Base-by-base conservation (phyloP, 2,888 invertebrate genomes). In the Biston betularia region DNA sequence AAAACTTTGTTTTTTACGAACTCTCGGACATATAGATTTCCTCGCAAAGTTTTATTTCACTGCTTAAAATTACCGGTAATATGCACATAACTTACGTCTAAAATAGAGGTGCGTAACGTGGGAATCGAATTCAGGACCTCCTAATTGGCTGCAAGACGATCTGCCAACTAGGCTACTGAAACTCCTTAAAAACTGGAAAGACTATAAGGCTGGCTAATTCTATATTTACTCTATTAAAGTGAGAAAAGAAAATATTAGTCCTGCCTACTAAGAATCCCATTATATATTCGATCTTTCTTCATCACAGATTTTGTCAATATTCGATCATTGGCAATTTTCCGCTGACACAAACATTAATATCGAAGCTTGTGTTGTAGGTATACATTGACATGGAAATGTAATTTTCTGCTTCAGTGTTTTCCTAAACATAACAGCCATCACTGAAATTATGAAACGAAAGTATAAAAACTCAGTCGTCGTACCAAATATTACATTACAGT, bases 261-360 rank as follows among this genome's bases (percentile, higher is more conserved):
- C 42, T 50, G 49, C 52, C 38, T 52, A 58, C 46, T 12, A 40
- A 60, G 48, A 56, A 65, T 40, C 42, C 45, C 50, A 60, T 66
- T 50, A 68, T 60, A 61, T 55, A 56, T 68, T 62, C 62, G 61
- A 61, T 58, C 48, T 71, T 59, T 61, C 50, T 56, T 68, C 71
- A 70, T 72, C 68, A 73, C 73, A 70, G 69, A 74, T 70, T 68
- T 72, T 73, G 62, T 46, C 74, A 74, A 82, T 82, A 83, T 81
- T 87, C 84, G 82, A 88, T 88, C 84, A 87, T 80, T 79, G 84
- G 80, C 87, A 87, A 88, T 88, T 88, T 88, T 83, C 80, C 82
- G 79, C 78, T 82, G 83, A 85, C 83, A 79, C 78, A 81, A 81
- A 80, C 80, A 80, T 80, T 74, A 75, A 73, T 79, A 80, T 78